phyloP scores from a whole-genome alignment of 2,113 vertebrate species.

The Albula goreensis region DNA sequence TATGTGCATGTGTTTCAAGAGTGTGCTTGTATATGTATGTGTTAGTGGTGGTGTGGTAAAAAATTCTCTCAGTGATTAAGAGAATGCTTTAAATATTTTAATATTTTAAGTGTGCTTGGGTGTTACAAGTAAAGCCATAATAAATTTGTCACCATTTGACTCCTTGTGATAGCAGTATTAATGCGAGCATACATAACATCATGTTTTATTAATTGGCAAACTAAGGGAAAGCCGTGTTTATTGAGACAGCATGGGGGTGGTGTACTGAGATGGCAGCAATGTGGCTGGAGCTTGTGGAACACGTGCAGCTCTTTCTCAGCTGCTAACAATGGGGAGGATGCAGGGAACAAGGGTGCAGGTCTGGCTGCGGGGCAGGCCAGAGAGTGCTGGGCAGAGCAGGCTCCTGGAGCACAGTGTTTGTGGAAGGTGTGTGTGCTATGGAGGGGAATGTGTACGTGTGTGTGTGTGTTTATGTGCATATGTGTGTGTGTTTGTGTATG shows the following conservation, averaged over 20 bases:
- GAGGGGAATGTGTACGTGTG: too few species aligned
- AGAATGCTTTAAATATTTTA: not conserved
- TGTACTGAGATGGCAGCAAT: not conserved
- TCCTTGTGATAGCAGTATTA: not conserved
- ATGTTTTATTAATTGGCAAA: slow-evolving; percentile 9
- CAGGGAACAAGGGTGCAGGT: too few species aligned
- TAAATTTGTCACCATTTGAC: not conserved
- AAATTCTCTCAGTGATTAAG: not conserved
- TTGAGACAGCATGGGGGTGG: too few species aligned
- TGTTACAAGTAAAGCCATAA: slow-evolving; percentile 4
- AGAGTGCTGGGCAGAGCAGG: not conserved
- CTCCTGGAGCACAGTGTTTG: not conserved
- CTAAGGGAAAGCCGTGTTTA: not conserved
- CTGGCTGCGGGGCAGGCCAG: too few species aligned
- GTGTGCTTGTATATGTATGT: too few species aligned
- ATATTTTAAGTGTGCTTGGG: slow-evolving; percentile 6
- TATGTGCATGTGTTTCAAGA: too few species aligned
- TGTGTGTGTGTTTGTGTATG: too few species aligned
- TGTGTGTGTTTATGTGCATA: too few species aligned
- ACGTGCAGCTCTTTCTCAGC: too few species aligned
- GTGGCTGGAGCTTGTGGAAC: not conserved
- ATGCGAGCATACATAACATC: not conserved
- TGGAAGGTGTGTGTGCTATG: not conserved
- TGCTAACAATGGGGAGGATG: too few species aligned
- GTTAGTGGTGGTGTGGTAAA: not conserved